Conservation (phyloP, 2,888 invertebrate genomes). For the Tetranychus piercei region DNA sequence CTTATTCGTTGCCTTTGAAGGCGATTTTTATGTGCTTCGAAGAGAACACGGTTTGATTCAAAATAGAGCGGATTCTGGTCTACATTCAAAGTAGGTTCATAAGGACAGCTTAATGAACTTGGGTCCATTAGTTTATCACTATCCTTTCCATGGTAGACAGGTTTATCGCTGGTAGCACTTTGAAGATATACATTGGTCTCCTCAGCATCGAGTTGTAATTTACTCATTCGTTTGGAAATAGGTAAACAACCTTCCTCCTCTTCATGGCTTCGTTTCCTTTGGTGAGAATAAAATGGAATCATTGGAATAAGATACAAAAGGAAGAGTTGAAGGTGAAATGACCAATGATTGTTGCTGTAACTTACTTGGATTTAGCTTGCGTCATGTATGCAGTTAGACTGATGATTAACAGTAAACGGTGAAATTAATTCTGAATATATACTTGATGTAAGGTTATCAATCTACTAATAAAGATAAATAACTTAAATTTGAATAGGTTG, state of each 20-base stretch:
- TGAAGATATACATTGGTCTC: not conserved
- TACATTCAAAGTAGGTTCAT: constrained; percentile 16
- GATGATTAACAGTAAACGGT: not conserved
- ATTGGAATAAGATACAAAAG: not conserved
- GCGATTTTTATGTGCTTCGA: constrained; percentile 18
- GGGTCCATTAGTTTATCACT: not conserved
- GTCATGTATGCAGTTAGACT: not conserved
- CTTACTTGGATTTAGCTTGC: not conserved
- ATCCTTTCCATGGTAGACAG: not conserved
- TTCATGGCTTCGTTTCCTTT: constrained; percentile 4
- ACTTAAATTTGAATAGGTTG: too few species aligned
- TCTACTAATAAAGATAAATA: too few species aligned
- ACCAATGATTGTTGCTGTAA: not conserved
- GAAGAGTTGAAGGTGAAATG: not conserved
- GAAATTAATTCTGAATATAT: too few species aligned
- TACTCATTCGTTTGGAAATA: constrained; percentile 6
- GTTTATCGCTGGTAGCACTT: not conserved
- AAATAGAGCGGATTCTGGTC: constrained; percentile 21
- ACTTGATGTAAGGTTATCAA: too few species aligned
- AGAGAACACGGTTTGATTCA: constrained; percentile 19
- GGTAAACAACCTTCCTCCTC: constrained; percentile 5
- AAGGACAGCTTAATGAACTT: constrained; percentile 3
- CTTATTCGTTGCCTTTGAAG: constrained; percentile 3
- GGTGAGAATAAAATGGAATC: not conserved
- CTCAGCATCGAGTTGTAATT: not conserved